phyloP scores from a whole-genome alignment of 1,140 invertebrate genomes.

The Physella acuta region DNA sequence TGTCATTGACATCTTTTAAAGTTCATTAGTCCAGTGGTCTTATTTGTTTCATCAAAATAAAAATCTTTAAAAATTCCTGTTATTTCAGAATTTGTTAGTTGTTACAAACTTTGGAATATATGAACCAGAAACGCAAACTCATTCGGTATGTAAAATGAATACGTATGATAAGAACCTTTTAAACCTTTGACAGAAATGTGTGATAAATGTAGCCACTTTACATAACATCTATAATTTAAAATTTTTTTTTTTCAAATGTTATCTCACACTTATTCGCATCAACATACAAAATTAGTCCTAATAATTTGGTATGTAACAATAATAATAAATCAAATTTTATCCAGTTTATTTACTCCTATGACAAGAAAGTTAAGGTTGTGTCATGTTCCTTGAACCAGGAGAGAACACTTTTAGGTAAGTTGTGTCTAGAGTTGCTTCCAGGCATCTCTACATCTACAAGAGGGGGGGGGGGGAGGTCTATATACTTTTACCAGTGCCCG shows the following conservation, averaged over 20 bases:
- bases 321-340: slow-evolving; percentile 13
- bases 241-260: neutral
- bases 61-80: neutral
- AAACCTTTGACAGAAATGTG: neutral
- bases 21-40: neutral
- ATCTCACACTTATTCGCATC: neutral
- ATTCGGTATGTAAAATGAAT: slow-evolving; percentile 34
- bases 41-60: neutral
- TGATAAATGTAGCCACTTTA: neutral
- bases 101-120: slow-evolving; percentile 49
- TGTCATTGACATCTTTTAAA: neutral
- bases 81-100: slow-evolving; percentile 31
- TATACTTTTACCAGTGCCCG: too few species aligned
- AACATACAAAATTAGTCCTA: neutral
- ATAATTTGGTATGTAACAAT: neutral
- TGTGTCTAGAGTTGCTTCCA: neutral
- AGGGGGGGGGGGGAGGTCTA: neutral
- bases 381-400: slow-evolving; percentile 50
- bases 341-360: slow-evolving; percentile 48
- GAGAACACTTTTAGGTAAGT: slow-evolving; percentile 48
- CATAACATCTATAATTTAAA: neutral
- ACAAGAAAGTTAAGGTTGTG: slow-evolving; percentile 44
- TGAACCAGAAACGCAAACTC: slow-evolving; percentile 37
- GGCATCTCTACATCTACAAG: neutral
- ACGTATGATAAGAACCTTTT: neutral